A percentile compares a stretch with the other conserved stretches of the same genome.
These are phyloP conservation scores for Spisula solida DNA, from an alignment of 2,888 invertebrate genomes.

Conservation along the genomic window DNA sequence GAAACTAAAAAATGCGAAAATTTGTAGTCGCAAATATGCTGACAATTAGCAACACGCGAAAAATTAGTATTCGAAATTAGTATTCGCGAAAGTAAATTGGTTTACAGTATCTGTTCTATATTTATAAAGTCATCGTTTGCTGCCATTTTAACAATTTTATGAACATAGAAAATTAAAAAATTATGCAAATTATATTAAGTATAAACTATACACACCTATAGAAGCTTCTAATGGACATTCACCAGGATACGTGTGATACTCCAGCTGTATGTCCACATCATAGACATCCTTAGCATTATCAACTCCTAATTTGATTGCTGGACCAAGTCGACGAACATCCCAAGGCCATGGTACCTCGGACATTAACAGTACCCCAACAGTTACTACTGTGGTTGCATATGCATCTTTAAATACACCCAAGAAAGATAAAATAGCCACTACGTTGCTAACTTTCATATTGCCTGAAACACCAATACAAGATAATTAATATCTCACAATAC, in stretches of 20 bases:
- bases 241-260: constrained; percentile 67
- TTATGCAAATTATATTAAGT: too few relatives aligned
- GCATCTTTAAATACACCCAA: background rate
- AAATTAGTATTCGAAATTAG: too few relatives aligned
- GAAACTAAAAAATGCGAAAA: too few relatives aligned
- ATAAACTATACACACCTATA: constrained; percentile 47
- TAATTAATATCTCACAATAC: too few relatives aligned
- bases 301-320: constrained; percentile 67
- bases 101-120: too few relatives aligned
- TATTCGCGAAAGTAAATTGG: too few relatives aligned
- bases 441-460: background rate
- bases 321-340: constrained; percentile 62
- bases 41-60: too few relatives aligned
- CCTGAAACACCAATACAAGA: background rate
- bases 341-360: constrained; percentile 67
- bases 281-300: constrained; percentile 53
- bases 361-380: constrained; percentile 72
- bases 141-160: too few relatives aligned
- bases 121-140: too few relatives aligned
- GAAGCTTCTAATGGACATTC: constrained; percentile 65
- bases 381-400: background rate
- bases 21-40: too few relatives aligned
- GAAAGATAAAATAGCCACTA: background rate
- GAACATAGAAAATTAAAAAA: too few relatives aligned
- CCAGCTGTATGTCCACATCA: constrained; percentile 57